Evolutionary conservation across 2,797 vertebrate species (phyloP), one percentile per base, ranked within the genome.

Genomic region (Sorex maritimensis): DNA sequence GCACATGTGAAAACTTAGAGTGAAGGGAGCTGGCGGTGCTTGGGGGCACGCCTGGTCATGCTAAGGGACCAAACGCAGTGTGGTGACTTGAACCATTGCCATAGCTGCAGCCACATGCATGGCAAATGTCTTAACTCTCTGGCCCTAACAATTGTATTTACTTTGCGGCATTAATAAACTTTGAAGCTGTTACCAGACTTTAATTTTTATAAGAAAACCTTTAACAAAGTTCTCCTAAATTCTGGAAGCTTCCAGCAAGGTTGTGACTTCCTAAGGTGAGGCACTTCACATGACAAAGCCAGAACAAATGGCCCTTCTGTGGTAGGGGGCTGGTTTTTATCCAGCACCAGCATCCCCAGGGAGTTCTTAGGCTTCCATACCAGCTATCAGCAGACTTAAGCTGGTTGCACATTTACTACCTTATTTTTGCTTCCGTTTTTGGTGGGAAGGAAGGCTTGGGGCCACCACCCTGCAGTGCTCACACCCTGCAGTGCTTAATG

Each of bases 131-230:
- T 44, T 44, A 44, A 44, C 41, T 44, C 41, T 44, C 41, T 44
- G 41, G 41, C 41, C 41, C 41, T 44, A 44, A 44, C 41, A 44
- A 44, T 5, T 44, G 41, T 44, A n/a, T 34, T 63, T 67, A 12
- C 65, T 92, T 44, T 71, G 6, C 30, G 87, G 23, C 83, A 19
- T 71, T 75, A 74, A 63, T 19, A 2, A 28, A 68, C n/a, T 73
- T 83, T n/a, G 52, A 69, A 2, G 19, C 34, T 79, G 46, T 69
- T 69, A 68, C 12, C 61, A 73, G 28, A 75, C 28, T 80, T 63
- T 38, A 73, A 23, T 30, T 30, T 83, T 95, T 88, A 85, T 21
- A 85, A 88, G 34, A 81, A 92, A 63, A 65, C 23, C 11, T 38
- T 91, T 68, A 28, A 11, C 63, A 61, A 71, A 71, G 49, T 67